Percentiles rank a stretch among this genome's conserved stretches.
Conservation (phyloP, 2,888 invertebrate species). For the Hypomecis punctinalis region DNA sequence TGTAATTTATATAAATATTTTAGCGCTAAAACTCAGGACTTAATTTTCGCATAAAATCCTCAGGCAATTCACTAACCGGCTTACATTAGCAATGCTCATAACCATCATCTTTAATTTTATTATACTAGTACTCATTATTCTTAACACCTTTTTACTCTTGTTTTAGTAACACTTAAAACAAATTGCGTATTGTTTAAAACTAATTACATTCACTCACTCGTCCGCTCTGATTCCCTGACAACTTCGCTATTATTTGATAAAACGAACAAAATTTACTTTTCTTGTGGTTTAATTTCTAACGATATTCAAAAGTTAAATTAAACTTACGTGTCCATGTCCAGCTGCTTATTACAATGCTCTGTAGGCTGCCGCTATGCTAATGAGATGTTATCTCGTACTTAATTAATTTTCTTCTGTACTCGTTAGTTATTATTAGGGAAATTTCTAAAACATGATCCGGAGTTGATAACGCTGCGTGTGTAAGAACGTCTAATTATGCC, state of each 20-base stretch:
- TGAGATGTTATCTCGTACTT: constrained; percentile 38
- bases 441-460: constrained; percentile 28
- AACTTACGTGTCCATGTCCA: not conserved
- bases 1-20: too few species aligned
- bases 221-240: constrained; percentile 19
- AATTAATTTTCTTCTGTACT: constrained; percentile 33
- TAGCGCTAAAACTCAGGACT: too few species aligned
- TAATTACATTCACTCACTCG: constrained; percentile 9
- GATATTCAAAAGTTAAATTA: constrained; percentile 13
- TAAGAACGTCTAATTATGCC: constrained; percentile 11
- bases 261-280: constrained; percentile 8
- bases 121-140: not conserved
- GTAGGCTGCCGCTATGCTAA: constrained; percentile 30
- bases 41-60: too few species aligned
- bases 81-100: too few species aligned
- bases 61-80: too few species aligned
- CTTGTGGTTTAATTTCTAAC: constrained; percentile 3
- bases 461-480: constrained; percentile 24
- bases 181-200: constrained; percentile 16
- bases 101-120: not conserved
- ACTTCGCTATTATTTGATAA: constrained; percentile 4
- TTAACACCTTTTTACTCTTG: constrained; percentile 12
- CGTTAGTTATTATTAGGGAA: constrained; percentile 34
- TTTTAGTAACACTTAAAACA: constrained; percentile 14
- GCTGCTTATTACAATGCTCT: constrained; percentile 6